Conservation (phyloP, 2,888 invertebrate species). For the Dasysyrphus tricinctus region DNA sequence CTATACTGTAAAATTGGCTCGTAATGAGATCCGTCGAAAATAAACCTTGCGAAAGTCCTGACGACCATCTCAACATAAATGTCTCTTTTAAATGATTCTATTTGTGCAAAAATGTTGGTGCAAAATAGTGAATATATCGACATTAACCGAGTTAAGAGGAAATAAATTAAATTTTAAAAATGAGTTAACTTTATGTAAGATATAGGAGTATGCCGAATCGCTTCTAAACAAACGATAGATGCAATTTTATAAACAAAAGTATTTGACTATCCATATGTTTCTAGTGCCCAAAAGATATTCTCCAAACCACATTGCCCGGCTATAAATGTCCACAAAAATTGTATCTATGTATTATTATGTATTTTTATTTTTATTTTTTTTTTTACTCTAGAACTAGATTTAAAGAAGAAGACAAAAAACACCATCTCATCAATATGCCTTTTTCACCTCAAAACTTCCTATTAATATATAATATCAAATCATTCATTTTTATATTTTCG, state of each 20-base stretch:
- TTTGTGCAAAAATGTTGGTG: no score
- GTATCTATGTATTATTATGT: constrained; percentile 68
- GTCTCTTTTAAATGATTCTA: no score
- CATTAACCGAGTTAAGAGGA: no score
- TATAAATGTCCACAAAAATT: constrained; percentile 46
- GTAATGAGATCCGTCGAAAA: no score
- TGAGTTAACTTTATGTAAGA: no score
- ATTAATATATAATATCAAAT: not conserved
- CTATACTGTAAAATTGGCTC: no score
- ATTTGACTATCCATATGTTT: not conserved
- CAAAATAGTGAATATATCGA: no score
- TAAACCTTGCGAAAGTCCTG: no score
- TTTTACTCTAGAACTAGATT: constrained; percentile 66
- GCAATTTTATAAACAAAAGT: not conserved
- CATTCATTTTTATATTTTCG: constrained; percentile 5
- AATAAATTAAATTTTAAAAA: no score
- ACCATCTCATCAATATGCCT: not conserved
- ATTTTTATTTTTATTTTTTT: constrained; percentile 54
- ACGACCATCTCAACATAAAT: no score
- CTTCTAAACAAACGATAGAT: no score
- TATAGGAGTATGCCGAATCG: no score
- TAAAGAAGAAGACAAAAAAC: constrained; percentile 38
- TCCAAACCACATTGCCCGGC: constrained; percentile 52
- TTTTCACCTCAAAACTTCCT: not conserved
- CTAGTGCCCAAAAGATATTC: not conserved